A percentile compares a stretch with the other conserved stretches of the same genome.
Conservation (phyloP, 1,140 invertebrate species). For the Halesus radiatus region DNA sequence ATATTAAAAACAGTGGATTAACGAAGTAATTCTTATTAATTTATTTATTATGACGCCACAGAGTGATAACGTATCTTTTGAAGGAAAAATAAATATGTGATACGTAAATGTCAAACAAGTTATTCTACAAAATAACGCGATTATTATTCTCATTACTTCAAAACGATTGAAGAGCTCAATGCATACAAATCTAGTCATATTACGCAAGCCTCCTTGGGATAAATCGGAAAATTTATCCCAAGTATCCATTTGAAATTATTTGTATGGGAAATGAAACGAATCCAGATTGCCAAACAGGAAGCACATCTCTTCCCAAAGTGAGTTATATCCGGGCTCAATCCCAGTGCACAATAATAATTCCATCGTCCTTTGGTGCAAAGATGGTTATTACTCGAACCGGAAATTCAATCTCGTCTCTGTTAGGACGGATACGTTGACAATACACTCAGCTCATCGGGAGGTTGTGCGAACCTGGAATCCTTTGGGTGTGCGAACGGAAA, state of each 20-base stretch:
- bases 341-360: constrained; percentile 49
- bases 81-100: too few species aligned
- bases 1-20: too few species aligned
- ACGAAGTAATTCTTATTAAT: too few species aligned
- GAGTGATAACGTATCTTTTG: too few species aligned
- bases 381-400: constrained; percentile 57
- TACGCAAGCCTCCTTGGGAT: neutral
- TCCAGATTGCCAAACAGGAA: neutral
- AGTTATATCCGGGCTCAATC: constrained; percentile 46
- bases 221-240: neutral
- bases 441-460: constrained; percentile 35
- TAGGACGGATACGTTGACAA: constrained; percentile 28
- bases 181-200: too few species aligned
- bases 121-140: too few species aligned
- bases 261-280: neutral
- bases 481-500: neutral
- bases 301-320: constrained; percentile 41
- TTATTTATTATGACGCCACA: too few species aligned
- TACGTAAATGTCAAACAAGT: too few species aligned
- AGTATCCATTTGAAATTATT: constrained; percentile 1
- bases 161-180: too few species aligned
- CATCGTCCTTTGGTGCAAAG: constrained; percentile 48
- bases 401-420: constrained; percentile 54
- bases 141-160: too few species aligned
- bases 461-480: neutral